Evolutionary conservation across 2,888 invertebrate species (phyloP).

Genomic region (Polia nebulosa): DNA sequence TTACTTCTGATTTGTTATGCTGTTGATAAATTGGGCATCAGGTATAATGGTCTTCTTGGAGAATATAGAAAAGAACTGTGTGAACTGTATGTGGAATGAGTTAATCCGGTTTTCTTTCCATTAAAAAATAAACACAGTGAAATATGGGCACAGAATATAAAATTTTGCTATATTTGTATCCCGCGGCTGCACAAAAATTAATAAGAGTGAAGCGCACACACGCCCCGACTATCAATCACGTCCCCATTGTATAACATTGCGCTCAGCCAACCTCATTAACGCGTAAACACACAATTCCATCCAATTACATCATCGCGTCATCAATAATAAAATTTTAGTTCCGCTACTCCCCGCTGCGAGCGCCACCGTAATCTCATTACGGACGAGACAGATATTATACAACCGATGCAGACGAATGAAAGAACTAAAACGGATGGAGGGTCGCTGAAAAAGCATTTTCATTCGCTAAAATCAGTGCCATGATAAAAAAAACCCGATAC

Average conservation of each 20-base stretch:
- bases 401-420: slow-evolving; percentile 64
- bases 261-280: slow-evolving; percentile 64
- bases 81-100: too few relatives aligned
- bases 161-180: neutral
- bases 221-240: slow-evolving; percentile 59
- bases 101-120: too few relatives aligned
- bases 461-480: slow-evolving; percentile 72
- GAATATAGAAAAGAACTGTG: neutral
- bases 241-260: slow-evolving; percentile 57
- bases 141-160: neutral
- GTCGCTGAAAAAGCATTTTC: slow-evolving; percentile 67
- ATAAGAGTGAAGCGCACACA: slow-evolving; percentile 37
- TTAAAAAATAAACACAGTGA: too few relatives aligned
- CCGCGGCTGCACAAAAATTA: slow-evolving; percentile 7
- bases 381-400: slow-evolving; percentile 63
- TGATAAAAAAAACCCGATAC: slow-evolving; percentile 67
- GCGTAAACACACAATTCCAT: slow-evolving; percentile 61
- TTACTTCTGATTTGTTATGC: slow-evolving; percentile 31
- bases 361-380: slow-evolving; percentile 72
- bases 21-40: slow-evolving; percentile 17
- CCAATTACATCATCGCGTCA: slow-evolving; percentile 64
- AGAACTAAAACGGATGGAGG: slow-evolving; percentile 63
- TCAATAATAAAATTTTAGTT: slow-evolving; percentile 69
- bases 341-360: slow-evolving; percentile 62
- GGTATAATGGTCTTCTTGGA: neutral